Conservation (phyloP, 1,140 invertebrate species). For the Platyscapa corneri region DNA sequence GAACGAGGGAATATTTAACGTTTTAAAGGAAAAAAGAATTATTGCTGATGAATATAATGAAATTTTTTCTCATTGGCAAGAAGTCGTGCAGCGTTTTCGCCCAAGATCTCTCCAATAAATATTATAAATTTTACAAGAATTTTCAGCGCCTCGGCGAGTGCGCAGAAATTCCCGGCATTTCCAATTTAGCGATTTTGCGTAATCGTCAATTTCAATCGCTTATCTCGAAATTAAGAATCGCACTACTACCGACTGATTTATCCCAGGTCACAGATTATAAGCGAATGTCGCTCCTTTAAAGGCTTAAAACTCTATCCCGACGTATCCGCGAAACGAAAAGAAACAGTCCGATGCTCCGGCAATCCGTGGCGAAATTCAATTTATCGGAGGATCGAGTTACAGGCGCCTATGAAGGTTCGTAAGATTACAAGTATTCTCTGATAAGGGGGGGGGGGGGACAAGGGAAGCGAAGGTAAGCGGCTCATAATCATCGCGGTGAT, state of each 20-base stretch:
- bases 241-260: too few relatives aligned
- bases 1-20: neutral
- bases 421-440: neutral
- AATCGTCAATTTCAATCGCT: too few relatives aligned
- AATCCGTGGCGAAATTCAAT: neutral
- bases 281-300: neutral
- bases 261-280: too few relatives aligned
- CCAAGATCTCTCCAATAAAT: neutral
- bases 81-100: neutral
- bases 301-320: neutral
- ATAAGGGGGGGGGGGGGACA: neutral
- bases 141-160: too few relatives aligned
- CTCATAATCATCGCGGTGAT: conserved; percentile 42
- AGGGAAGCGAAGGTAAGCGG: neutral
- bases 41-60: neutral
- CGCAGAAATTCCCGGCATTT: too few relatives aligned
- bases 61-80: neutral
- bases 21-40: neutral
- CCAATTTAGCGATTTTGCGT: too few relatives aligned
- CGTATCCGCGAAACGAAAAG: neutral
- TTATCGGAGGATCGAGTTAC: neutral
- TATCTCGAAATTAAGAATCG: too few relatives aligned
- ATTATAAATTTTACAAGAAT: neutral
- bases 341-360: neutral
- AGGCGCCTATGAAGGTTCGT: neutral